phyloP scores from a whole-genome alignment of 2,888 invertebrate genomes.

The Ypsolopha sequella region DNA sequence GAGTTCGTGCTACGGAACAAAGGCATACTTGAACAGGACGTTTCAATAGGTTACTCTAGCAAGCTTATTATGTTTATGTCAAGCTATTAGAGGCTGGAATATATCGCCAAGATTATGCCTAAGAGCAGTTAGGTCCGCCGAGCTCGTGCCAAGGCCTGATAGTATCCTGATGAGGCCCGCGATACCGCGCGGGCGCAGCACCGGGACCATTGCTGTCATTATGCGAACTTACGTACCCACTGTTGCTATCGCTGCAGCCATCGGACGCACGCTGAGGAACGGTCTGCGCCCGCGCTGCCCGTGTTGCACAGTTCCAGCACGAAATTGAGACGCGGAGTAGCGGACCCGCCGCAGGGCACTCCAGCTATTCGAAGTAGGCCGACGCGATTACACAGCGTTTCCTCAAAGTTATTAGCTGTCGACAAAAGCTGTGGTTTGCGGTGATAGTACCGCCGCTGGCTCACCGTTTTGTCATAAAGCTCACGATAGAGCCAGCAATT shows the following conservation, averaged over 20 bases:
- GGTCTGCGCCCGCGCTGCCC: slow-evolving; percentile 13
- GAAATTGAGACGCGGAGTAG: slow-evolving; percentile 25
- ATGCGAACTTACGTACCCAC: slow-evolving; percentile 21
- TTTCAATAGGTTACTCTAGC: not conserved
- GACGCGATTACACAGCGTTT: slow-evolving; percentile 36
- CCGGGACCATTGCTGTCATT: slow-evolving; percentile 25
- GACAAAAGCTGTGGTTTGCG: slow-evolving; percentile 38
- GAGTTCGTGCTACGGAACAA: slow-evolving; percentile 2
- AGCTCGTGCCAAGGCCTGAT: slow-evolving; percentile 16
- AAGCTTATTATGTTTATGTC: slow-evolving; percentile 3
- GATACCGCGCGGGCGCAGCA: slow-evolving; percentile 13
- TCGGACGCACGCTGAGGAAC: slow-evolving; percentile 34
- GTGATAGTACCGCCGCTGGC: slow-evolving; percentile 25
- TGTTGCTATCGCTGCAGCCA: slow-evolving; percentile 23
- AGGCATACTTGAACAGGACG: slow-evolving; percentile 2
- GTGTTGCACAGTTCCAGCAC: slow-evolving; percentile 9
- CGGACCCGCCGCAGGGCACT: slow-evolving; percentile 35
- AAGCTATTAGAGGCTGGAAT: not conserved
- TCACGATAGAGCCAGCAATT: slow-evolving; percentile 4
- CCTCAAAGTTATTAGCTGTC: slow-evolving; percentile 45
- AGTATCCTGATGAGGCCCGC: slow-evolving; percentile 18
- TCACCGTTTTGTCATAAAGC: slow-evolving; percentile 23
- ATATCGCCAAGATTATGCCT: slow-evolving; percentile 1
- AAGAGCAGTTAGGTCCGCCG: not conserved
- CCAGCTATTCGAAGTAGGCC: slow-evolving; percentile 36